A percentile compares a stretch with the other conserved stretches of the same genome.
These are phyloP conservation scores for Venustoraphidia nigricollis DNA, from an alignment of 2,888 invertebrate genomes.

Conservation along the genomic window DNA sequence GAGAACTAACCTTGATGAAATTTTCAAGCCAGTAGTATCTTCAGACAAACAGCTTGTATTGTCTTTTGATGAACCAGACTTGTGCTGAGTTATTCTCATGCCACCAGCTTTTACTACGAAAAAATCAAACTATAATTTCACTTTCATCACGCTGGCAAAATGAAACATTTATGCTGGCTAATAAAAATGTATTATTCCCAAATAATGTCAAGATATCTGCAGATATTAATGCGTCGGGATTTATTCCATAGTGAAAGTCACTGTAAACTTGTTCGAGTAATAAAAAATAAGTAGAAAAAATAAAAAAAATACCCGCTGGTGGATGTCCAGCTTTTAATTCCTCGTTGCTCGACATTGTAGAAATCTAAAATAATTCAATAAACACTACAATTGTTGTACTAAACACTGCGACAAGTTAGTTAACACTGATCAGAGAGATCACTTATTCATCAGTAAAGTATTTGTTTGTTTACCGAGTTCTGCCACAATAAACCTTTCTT, in stretches of 20 bases:
- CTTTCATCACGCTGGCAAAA: no score
- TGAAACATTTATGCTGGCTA: neutral
- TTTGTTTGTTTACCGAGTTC: no score
- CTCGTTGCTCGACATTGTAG: conserved; percentile 40
- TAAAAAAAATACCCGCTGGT: conserved; percentile 59
- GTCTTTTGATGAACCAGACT: conserved; percentile 42
- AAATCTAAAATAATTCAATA: no score
- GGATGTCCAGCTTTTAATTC: conserved; percentile 77
- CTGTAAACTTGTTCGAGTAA: neutral
- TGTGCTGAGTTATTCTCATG: conserved; percentile 84
- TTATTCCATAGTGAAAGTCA: neutral
- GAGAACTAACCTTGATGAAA: conserved; percentile 39
- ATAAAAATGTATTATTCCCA: no score
- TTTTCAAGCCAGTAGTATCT: conserved; percentile 56
- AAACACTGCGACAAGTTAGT: no score
- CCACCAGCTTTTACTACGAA: conserved; percentile 76
- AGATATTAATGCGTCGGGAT: neutral
- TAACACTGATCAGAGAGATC: no score
- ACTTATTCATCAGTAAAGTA: no score
- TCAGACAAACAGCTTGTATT: conserved; percentile 45
- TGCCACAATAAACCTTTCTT: no score
- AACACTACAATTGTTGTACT: no score
- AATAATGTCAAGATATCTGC: neutral
- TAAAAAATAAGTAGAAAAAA: conserved; percentile 16
- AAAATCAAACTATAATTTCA: neutral